Evolutionary conservation across 2,113 vertebrate species (phyloP), one percentile per base, ranked within the genome.

Genomic region (Dromaius novaehollandiae): DNA sequence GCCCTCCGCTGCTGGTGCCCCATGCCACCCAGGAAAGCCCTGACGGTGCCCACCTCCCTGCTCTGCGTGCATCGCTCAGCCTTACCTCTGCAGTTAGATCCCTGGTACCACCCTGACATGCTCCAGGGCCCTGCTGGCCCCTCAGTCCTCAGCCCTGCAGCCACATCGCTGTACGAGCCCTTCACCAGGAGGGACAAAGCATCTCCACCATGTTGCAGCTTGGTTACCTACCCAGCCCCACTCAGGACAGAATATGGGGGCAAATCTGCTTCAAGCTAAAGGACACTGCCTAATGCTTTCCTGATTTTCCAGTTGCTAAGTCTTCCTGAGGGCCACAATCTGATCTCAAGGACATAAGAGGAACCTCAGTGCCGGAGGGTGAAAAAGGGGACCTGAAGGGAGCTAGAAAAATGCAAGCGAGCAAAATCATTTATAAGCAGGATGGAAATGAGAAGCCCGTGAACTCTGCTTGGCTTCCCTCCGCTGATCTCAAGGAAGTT

Each of bases 41-140:
- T 48, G 46, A 18, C 7, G 2, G 0, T 7, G 24, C 2, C 1
- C 38, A 20, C 0, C 51, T 53, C 24, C 51, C 51, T 26, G 51
- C 22, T 53, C 51, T 25, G 51, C 11, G 51, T 25, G 5, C 25
- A 24, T 26, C 11, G 0, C 38, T 56, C 51, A 73, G 86, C n/a
- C 42, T 2, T 2, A 18, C 28, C 6, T 13, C 73, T 81, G 68
- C 60, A 0, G 40, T 22, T 1, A 1, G 36, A 34, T 34, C 30
- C 24, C 2, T 3, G 24, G 19, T 70, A 55, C 55, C 40, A 4
- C 38, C 1, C 53, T 26, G 24, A 26, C 25, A 1, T 66, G 70
- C 30, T 0, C 0, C 0, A 16, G 19, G 30, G 40, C 11, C 42
- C 75, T 1, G 7, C 61, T 71, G 18, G 32, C 16, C 7, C 74